A percentile compares a stretch with the other conserved stretches of the same genome.
phyloP scores from a whole-genome alignment of 1,140 invertebrate genomes.

The Steinernema khuongi region DNA sequence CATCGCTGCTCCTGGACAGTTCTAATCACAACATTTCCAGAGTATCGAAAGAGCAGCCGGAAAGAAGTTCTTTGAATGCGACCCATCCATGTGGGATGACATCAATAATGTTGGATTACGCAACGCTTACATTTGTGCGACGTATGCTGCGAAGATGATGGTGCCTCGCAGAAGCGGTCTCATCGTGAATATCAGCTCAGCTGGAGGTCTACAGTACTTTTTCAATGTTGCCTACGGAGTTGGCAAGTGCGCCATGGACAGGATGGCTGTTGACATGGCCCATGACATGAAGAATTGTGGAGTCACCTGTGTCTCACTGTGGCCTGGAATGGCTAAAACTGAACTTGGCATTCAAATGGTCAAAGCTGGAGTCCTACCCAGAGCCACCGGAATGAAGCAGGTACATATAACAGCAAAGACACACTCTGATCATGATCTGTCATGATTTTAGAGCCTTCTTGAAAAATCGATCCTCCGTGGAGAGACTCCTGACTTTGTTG shows the following conservation, averaged over 20 bases:
- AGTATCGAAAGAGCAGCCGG: constrained; percentile 24
- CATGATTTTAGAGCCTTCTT: not conserved
- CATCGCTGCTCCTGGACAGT: too few relatives aligned
- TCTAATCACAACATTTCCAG: too few relatives aligned
- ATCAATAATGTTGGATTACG: constrained; percentile 62
- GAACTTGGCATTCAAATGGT: constrained; percentile 46
- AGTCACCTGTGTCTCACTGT: constrained; percentile 61
- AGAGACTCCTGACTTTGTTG: constrained; percentile 58
- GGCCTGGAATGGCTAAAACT: constrained; percentile 61
- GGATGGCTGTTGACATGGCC: constrained; percentile 61
- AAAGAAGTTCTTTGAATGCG: constrained; percentile 60
- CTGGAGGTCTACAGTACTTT: constrained; percentile 61
- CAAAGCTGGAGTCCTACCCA: not conserved
- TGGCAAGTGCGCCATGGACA: constrained; percentile 48
- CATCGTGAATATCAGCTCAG: constrained; percentile 62
- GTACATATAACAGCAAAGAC: not conserved
- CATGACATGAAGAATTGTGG: constrained; percentile 60
- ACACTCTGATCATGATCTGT: not conserved
- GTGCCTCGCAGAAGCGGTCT: constrained; percentile 59
- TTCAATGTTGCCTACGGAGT: constrained; percentile 61
- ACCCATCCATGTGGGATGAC: constrained; percentile 56
- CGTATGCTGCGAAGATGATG: constrained; percentile 61
- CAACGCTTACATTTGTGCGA: constrained; percentile 59
- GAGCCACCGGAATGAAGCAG: not conserved
- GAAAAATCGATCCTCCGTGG: constrained; percentile 25